Conservation (phyloP, 1,140 invertebrate species). For the Heliconius eleuchia region DNA sequence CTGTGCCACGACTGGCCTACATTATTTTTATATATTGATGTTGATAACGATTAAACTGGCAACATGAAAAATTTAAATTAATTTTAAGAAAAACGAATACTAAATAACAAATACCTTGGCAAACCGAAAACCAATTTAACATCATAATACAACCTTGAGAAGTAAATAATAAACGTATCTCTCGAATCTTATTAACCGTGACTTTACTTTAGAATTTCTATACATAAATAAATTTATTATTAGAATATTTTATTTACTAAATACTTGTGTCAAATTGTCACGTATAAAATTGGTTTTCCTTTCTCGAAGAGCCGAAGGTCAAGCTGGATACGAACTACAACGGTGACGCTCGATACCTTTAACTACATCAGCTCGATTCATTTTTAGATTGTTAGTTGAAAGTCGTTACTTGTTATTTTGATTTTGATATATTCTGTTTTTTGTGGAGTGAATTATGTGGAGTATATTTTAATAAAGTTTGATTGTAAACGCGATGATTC, state of each 20-base stretch:
- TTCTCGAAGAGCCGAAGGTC: neutral
- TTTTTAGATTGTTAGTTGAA: neutral
- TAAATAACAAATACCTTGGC: neutral
- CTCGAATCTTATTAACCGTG: neutral
- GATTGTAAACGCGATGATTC: neutral
- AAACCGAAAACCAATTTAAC: neutral
- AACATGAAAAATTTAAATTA: too few relatives aligned
- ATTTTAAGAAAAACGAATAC: too few relatives aligned
- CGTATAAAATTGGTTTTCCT: conserved; percentile 6
- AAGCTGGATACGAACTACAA: neutral
- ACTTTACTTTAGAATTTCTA: neutral
- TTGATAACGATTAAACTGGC: too few relatives aligned
- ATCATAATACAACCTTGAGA: neutral
- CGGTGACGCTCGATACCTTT: conserved; percentile 11
- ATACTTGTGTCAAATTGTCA: conserved; percentile 8
- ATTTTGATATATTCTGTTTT: too few relatives aligned
- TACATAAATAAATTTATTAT: neutral
- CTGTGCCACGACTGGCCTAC: too few relatives aligned
- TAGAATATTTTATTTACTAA: neutral
- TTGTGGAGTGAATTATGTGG: neutral
- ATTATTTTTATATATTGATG: too few relatives aligned
- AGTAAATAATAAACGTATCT: neutral
- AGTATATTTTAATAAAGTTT: too few relatives aligned
- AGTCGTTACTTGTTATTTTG: neutral
- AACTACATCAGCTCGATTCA: conserved; percentile 6